A percentile compares a stretch with the other conserved stretches of the same genome.
phyloP scores from a whole-genome alignment of 2,888 invertebrate genomes.

The Panzeria rudis region DNA sequence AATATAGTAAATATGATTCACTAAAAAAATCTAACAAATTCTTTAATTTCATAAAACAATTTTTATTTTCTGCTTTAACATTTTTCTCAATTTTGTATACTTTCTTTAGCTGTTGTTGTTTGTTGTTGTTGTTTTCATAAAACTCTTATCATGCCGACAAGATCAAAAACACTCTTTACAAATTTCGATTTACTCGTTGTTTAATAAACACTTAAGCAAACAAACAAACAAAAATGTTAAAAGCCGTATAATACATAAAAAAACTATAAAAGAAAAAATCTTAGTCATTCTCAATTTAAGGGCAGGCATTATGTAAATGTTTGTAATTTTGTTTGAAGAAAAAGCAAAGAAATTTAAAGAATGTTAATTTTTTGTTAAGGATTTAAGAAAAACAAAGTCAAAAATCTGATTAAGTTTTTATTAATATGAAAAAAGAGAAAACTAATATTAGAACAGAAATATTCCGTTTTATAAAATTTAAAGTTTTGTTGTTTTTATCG shows the following conservation, averaged over 20 bases:
- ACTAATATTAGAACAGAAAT: slow-evolving; percentile 11
- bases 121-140: slow-evolving; percentile 19
- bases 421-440: slow-evolving; percentile 10
- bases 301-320: not conserved
- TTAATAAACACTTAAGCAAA: slow-evolving; percentile 15
- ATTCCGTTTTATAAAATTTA: not conserved
- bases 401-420: slow-evolving; percentile 37
- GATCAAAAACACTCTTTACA: slow-evolving; percentile 58
- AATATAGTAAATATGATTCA: slow-evolving; percentile 28
- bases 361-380: not conserved
- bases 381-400: not conserved
- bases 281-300: slow-evolving; percentile 53
- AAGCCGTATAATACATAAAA: not conserved
- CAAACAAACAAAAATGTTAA: not conserved
- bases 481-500: not conserved
- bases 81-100: slow-evolving; percentile 8
- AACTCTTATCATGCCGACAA: slow-evolving; percentile 71
- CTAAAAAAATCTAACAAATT: slow-evolving; percentile 10
- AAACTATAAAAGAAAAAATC: slow-evolving; percentile 20
- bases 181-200: slow-evolving; percentile 20
- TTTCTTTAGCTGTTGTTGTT: slow-evolving; percentile 12
- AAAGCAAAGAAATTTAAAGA: not conserved
- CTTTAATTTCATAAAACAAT: slow-evolving; percentile 3
- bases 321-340: not conserved
- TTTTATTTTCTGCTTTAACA: slow-evolving; percentile 5